Percentiles rank a stretch among this genome's conserved stretches.
Conservation (phyloP, 2,888 invertebrate genomes). For the Eristalis pertinax region DNA sequence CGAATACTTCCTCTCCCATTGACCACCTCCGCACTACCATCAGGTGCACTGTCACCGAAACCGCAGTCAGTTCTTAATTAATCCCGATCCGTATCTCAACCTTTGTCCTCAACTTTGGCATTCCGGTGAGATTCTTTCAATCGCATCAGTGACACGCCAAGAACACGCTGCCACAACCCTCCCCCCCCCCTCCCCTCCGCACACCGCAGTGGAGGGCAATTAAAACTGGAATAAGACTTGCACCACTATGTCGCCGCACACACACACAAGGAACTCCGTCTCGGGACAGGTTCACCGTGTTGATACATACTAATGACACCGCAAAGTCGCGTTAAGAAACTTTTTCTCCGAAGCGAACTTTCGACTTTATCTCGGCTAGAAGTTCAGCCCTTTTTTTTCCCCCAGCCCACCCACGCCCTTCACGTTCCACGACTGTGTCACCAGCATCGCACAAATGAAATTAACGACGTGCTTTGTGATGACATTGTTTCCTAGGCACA, state of each 20-base stretch:
- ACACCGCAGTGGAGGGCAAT: constrained; percentile 38
- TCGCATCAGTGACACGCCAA: neutral
- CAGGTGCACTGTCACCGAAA: neutral
- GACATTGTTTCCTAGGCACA: constrained; percentile 67
- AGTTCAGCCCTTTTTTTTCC: neutral
- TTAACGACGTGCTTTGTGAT: constrained; percentile 63
- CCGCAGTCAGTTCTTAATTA: neutral
- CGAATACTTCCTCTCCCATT: no score
- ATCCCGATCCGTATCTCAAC: neutral
- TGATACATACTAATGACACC: constrained; percentile 67
- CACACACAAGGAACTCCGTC: neutral
- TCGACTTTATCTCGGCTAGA: constrained; percentile 35
- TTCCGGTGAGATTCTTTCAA: neutral
- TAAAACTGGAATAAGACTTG: constrained; percentile 55
- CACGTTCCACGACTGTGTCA: no score
- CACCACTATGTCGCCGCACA: constrained; percentile 7
- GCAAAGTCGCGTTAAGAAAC: constrained; percentile 62
- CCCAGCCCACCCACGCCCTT: neutral
- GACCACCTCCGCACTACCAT: neutral
- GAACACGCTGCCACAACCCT: neutral
- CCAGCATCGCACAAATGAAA: constrained; percentile 43
- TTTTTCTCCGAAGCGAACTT: constrained; percentile 25
- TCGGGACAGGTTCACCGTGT: constrained; percentile 24
- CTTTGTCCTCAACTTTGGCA: neutral
- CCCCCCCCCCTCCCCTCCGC: neutral